Evolutionary conservation across 2,113 vertebrate species (phyloP), one percentile per base, ranked within the genome.

Genomic region (Nettapus auritus): DNA sequence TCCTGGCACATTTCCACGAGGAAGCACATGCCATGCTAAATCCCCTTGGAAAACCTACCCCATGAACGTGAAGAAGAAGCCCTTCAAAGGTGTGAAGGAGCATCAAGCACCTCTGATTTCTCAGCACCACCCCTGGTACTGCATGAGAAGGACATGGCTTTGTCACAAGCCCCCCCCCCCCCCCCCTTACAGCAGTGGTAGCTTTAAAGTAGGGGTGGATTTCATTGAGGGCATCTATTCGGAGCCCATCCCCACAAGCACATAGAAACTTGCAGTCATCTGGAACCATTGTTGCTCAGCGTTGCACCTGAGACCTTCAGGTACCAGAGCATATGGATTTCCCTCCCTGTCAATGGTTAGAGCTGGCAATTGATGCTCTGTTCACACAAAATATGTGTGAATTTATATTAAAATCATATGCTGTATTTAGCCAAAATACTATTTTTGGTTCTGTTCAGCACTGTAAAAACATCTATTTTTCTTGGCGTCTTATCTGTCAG

Each of bases 401-500:
- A 91, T 42, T 81, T 76, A 42, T 79, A 69, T 93, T 82, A 93
- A 95, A 88, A 77, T 77, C 31, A 38, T 89, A 66, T 53, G 60
- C 80, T 57, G 36, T 83, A 74, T 82, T 95, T 46, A 81, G 86
- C 85, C 71, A 83, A 79, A 95, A 82, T 80, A 81, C 36, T 44
- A 34, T 68, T 82, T 85, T 36, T 91, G 62, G 70, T 84, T 96
- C 21, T 78, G 71, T 88, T 94, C 74, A 66, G 84, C 62, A 55
- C n/a, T 69, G 40, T 70, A 52, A 56, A 80, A 88, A 84, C 83
- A 73, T 88, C 94, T 91, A 34, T 74, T 78, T 87, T 86, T 48
- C 74, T 36, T 57, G 62, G 88, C 34, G 1, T 94, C 92, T 93
- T 91, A 93, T 76, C 82, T 96, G 83, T 80, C 94, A 93, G 91